Percentiles rank a stretch among this genome's conserved stretches.
These are phyloP conservation scores for Castor canadensis DNA, from an alignment of 2,113 vertebrate species.

Conservation along the genomic window DNA sequence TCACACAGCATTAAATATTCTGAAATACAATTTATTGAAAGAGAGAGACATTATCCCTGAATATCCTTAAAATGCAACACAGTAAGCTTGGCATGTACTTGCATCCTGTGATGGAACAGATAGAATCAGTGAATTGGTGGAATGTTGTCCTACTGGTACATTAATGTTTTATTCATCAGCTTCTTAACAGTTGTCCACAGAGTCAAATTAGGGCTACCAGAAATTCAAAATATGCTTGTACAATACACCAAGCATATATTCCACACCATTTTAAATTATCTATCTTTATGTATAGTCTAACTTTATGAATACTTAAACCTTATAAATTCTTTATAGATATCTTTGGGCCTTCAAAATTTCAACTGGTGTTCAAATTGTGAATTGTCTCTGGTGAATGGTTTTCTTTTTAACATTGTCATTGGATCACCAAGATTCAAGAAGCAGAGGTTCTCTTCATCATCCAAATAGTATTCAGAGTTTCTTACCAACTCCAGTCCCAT, in stretches of 20 bases:
- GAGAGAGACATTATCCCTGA: background rate
- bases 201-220: background rate
- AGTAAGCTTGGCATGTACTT: background rate
- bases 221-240: background rate
- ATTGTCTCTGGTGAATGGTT: background rate
- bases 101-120: background rate
- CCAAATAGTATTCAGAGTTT: background rate
- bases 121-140: background rate
- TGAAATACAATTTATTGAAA: slow-evolving; percentile 18
- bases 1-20: background rate
- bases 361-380: background rate
- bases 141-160: background rate
- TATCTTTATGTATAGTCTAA: background rate
- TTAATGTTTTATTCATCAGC: background rate
- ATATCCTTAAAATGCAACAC: background rate
- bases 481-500: background rate
- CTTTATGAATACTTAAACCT: background rate
- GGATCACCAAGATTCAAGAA: background rate
- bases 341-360: background rate
- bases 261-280: background rate
- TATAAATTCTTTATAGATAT: background rate
- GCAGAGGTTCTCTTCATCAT: background rate
- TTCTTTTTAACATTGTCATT: background rate
- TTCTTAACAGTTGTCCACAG: background rate
- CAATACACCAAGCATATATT: background rate